Evolutionary conservation across 2,888 invertebrate genomes (phyloP).

Genomic region (Ellobium chinense): DNA sequence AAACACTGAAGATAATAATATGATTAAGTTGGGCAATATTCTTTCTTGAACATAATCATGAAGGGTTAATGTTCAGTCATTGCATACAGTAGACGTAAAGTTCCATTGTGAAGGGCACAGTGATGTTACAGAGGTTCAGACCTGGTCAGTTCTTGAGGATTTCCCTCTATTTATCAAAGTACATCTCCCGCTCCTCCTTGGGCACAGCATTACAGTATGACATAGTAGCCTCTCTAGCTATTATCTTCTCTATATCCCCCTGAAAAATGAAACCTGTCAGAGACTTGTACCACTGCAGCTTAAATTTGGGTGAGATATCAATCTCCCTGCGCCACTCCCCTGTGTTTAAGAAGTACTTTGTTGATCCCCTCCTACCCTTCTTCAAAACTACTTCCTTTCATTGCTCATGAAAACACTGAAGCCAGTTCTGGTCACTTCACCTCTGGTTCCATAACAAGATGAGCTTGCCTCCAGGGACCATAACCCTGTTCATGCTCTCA

Average conservation of each 20-base stretch:
- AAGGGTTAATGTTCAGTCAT: too few relatives aligned
- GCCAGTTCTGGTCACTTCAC: slow-evolving; percentile 16
- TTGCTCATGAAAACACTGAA: slow-evolving; percentile 23
- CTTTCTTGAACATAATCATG: too few relatives aligned
- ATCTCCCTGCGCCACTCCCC: slow-evolving; percentile 26
- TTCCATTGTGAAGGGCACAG: slow-evolving; percentile 26
- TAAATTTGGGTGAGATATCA: neutral
- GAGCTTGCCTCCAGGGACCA: slow-evolving; percentile 56
- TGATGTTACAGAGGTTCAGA: slow-evolving; percentile 20
- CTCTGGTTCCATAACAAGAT: slow-evolving; percentile 28
- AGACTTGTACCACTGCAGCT: neutral
- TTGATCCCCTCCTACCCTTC: slow-evolving; percentile 20
- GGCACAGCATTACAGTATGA: slow-evolving; percentile 27
- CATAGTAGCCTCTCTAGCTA: neutral
- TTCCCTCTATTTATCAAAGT: slow-evolving; percentile 12
- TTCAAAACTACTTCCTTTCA: neutral
- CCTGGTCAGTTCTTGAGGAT: slow-evolving; percentile 27
- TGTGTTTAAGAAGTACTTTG: neutral
- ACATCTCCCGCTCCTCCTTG: neutral
- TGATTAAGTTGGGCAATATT: too few relatives aligned
- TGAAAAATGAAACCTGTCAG: slow-evolving; percentile 11
- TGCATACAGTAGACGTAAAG: neutral
- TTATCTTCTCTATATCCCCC: slow-evolving; percentile 29
- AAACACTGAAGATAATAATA: too few relatives aligned
- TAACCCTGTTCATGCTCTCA: slow-evolving; percentile 58